Conservation (phyloP, 2,888 invertebrate species). For the Candidula unifasciata region DNA sequence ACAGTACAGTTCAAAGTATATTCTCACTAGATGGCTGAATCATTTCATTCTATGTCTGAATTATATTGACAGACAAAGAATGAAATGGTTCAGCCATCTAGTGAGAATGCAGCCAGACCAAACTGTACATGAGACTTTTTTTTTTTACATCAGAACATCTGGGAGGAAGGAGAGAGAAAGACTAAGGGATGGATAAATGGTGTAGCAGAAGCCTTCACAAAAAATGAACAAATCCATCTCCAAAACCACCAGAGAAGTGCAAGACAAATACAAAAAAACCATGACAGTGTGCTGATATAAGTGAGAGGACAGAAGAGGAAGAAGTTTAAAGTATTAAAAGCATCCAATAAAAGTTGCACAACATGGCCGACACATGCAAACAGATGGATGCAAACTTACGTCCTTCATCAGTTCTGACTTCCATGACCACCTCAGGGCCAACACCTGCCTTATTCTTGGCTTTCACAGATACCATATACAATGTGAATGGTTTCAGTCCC, state of each 20-base stretch:
- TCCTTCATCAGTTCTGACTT: conserved; percentile 88
- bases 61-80: too few species aligned
- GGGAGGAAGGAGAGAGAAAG: not conserved
- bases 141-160: too few species aligned
- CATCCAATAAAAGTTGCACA: not conserved
- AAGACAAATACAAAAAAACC: too few species aligned
- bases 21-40: too few species aligned
- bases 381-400: conserved; percentile 81
- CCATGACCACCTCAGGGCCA: conserved; percentile 85
- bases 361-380: not conserved
- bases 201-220: too few species aligned
- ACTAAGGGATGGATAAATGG: not conserved
- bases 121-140: too few species aligned
- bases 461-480: conserved; percentile 86
- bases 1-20: too few species aligned
- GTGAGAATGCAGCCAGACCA: too few species aligned
- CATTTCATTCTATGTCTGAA: not conserved
- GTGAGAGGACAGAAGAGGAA: not conserved
- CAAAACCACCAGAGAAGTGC: too few species aligned
- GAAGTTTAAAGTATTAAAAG: not conserved
- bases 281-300: too few species aligned
- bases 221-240: too few species aligned
- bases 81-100: too few species aligned
- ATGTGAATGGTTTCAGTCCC: conserved; percentile 85
- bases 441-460: conserved; percentile 87